phyloP scores from a whole-genome alignment of 92 coral and sea anemone genomes.

The Pocillopora grandis region DNA sequence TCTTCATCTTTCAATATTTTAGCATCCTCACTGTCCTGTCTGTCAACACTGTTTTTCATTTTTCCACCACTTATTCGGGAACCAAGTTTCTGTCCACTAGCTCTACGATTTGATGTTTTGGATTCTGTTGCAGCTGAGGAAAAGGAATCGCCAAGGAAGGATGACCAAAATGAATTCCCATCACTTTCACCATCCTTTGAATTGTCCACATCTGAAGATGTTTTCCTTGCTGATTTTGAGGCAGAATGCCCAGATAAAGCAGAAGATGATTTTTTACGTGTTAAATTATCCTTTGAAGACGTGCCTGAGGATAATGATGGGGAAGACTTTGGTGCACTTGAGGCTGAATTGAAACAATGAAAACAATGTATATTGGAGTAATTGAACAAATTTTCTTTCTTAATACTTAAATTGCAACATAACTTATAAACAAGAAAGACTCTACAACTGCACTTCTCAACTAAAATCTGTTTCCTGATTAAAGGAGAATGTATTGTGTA shows the following conservation, averaged over 20 bases:
- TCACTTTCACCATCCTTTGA: slow-evolving; percentile 38
- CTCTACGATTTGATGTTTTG: slow-evolving; percentile 24
- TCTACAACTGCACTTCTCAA: too few species aligned
- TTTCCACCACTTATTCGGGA: slow-evolving; percentile 3
- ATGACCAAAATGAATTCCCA: slow-evolving; percentile 81
- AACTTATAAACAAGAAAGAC: too few species aligned
- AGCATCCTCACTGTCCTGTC: background rate
- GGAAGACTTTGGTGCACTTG: slow-evolving; percentile 9
- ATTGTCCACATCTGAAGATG: slow-evolving; percentile 22
- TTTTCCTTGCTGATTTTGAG: slow-evolving; percentile 23
- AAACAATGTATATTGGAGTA: background rate
- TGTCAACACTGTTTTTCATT: background rate
- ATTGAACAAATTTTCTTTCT: background rate
- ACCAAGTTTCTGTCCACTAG: slow-evolving; percentile 31
- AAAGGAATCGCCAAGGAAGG: slow-evolving; percentile 71
- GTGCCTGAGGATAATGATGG: background rate
- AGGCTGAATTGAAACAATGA: background rate
- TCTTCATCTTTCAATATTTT: background rate
- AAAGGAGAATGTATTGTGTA: too few species aligned
- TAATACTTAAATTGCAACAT: too few species aligned
- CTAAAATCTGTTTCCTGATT: too few species aligned
- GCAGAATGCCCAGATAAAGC: background rate
- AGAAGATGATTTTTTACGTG: slow-evolving; percentile 17
- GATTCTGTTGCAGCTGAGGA: slow-evolving; percentile 7
- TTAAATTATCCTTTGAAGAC: slow-evolving; percentile 21